Percentiles rank a stretch among this genome's conserved stretches.
These are phyloP conservation scores for Morinoia aosen DNA, from an alignment of 2,888 invertebrate genomes.

Conservation along the genomic window DNA sequence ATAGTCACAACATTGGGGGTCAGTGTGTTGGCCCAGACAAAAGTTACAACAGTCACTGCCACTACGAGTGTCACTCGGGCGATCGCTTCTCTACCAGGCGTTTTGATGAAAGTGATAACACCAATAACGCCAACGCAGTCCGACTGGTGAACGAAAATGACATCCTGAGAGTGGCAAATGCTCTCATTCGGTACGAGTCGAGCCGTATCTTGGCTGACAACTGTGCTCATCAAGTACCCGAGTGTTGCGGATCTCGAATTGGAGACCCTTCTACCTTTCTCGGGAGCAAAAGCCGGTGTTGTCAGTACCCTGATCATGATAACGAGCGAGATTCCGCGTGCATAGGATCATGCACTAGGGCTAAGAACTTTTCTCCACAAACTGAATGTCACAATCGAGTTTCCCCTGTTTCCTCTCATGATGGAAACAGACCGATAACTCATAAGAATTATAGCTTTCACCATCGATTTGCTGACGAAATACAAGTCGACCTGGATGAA, in stretches of 20 bases:
- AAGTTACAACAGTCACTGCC: slow-evolving; percentile 40
- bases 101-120: background rate
- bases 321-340: background rate
- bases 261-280: background rate
- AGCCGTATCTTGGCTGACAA: background rate
- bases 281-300: background rate
- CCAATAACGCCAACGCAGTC: background rate
- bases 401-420: background rate
- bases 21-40: background rate
- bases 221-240: background rate
- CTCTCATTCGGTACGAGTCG: background rate
- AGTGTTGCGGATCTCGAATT: background rate
- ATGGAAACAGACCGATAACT: background rate
- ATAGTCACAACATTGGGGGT: background rate
- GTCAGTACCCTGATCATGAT: background rate
- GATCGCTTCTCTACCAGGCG: background rate
- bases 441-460: background rate
- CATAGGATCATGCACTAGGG: background rate
- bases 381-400: background rate
- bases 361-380: background rate
- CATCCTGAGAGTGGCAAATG: background rate
- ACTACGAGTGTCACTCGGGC: background rate
- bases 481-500: background rate
- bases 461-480: background rate
- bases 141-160: background rate